Conservation (phyloP, 2,797 vertebrate genomes). For the Philypnodon macrostomus region DNA sequence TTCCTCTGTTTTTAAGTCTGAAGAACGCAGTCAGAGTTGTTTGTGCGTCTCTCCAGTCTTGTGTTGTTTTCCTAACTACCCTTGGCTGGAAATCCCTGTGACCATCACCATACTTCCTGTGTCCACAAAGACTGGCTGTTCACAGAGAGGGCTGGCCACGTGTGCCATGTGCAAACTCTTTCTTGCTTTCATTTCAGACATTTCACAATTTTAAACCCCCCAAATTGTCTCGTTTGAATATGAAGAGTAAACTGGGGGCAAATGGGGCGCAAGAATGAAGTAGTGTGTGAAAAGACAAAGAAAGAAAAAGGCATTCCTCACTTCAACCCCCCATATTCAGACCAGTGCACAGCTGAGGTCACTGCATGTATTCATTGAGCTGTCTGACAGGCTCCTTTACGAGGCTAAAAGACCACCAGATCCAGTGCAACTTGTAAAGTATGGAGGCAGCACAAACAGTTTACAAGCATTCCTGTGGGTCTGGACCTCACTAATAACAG, state of each 20-base stretch:
- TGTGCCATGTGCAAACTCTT: conserved; percentile 21
- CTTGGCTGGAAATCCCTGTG: conserved; percentile 37
- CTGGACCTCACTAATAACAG: conserved; percentile 5
- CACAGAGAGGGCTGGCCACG: conserved; percentile 45
- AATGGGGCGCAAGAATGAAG: background rate
- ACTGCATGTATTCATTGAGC: conserved; percentile 23
- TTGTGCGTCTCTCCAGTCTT: conserved; percentile 11
- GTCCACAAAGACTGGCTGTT: conserved; percentile 75
- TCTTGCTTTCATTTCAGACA: conserved; percentile 19
- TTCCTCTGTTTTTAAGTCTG: background rate
- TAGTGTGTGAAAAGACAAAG: conserved; percentile 11
- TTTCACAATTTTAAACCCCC: conserved; percentile 14
- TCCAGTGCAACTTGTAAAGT: conserved; percentile 26
- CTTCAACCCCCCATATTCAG: conserved; percentile 55
- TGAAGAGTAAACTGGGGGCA: background rate
- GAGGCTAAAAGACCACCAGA: conserved; percentile 28
- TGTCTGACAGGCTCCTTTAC: conserved; percentile 26
- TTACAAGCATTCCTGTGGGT: conserved; percentile 51
- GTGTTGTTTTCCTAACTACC: conserved; percentile 21
- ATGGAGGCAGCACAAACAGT: conserved; percentile 20
- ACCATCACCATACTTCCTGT: conserved; percentile 67
- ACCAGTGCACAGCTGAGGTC: conserved; percentile 39
- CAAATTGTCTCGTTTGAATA: conserved; percentile 12
- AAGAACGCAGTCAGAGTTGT: conserved; percentile 1
- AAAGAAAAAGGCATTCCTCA: conserved; percentile 45